Conservation (phyloP, 64 coral and sea anemone species). For the Montipora sp. region DNA sequence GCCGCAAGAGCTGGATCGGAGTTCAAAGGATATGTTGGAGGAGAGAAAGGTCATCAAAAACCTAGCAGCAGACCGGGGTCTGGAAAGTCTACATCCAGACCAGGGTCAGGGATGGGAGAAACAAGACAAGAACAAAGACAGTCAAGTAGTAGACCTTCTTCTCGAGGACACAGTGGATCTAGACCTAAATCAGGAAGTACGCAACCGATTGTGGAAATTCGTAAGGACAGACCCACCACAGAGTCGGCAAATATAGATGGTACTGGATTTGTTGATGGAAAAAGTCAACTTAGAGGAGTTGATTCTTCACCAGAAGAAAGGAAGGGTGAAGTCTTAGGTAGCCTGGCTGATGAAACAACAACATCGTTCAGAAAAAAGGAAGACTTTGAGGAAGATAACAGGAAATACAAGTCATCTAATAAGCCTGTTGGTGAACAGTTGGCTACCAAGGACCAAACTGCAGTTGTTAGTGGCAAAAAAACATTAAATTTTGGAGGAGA, state of each 20-base stretch:
- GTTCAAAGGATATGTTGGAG: background rate
- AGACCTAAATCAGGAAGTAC: conserved; percentile 34
- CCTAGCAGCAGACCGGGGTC: conserved; percentile 29
- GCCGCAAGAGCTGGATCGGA: conserved; percentile 25
- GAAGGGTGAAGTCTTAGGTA: background rate
- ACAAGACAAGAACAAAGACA: background rate
- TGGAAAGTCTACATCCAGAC: background rate
- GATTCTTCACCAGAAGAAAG: conserved; percentile 13
- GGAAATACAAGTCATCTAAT: too few species aligned
- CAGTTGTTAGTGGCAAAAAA: background rate
- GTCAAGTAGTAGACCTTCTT: conserved; percentile 4
- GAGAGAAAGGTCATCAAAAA: conserved; percentile 1
- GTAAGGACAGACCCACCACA: background rate
- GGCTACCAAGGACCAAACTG: background rate
- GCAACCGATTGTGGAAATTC: background rate
- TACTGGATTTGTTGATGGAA: background rate
- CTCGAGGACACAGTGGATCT: background rate
- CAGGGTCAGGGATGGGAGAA: background rate
- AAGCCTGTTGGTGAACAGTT: too few species aligned
- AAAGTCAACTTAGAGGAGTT: background rate
- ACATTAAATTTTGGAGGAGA: background rate
- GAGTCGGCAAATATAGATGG: background rate
- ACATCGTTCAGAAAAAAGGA: background rate
- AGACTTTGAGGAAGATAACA: background rate
- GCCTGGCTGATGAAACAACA: background rate